phyloP scores from a whole-genome alignment of 2,888 invertebrate species.

The Sympetrum striolatum region DNA sequence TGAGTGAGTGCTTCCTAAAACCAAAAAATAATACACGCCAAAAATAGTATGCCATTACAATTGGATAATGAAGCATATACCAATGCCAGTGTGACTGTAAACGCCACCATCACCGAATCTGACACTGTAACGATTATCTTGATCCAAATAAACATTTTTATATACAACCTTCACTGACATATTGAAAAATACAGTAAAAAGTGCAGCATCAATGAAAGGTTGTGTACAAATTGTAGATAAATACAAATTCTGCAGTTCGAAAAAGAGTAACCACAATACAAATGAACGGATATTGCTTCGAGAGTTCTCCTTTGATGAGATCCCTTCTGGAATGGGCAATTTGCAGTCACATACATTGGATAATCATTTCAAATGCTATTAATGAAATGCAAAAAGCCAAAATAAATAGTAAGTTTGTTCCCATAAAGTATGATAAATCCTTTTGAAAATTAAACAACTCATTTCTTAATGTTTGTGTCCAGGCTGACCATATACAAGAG shows the following conservation, averaged over 20 bases:
- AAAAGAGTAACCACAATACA: conserved; percentile 1
- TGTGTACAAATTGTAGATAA: conserved; percentile 22
- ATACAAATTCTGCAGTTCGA: conserved; percentile 26
- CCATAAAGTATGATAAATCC: background rate
- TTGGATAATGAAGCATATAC: conserved; percentile 21
- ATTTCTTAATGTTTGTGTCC: background rate
- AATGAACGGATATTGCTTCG: conserved; percentile 12
- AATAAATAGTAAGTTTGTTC: background rate
- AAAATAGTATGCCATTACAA: background rate
- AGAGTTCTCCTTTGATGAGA: background rate
- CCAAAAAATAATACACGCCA: conserved; percentile 16
- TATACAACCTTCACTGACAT: conserved; percentile 29
- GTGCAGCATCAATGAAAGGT: conserved; percentile 39
- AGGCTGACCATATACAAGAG: no score
- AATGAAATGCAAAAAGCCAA: conserved; percentile 19
- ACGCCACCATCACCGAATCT: conserved; percentile 5
- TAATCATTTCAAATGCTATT: background rate
- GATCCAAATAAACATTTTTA: background rate
- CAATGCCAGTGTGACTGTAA: conserved; percentile 9
- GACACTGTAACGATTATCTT: conserved; percentile 28
- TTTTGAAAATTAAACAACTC: background rate
- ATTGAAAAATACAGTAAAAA: conserved; percentile 33
- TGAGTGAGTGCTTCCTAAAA: conserved; percentile 9
- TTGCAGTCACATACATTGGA: conserved; percentile 11
- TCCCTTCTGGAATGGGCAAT: conserved; percentile 19